A percentile compares a stretch with the other conserved stretches of the same genome.
These are phyloP conservation scores for Parapristionchus giblindavisi DNA, from an alignment of 2,888 invertebrate genomes.

Conservation along the genomic window DNA sequence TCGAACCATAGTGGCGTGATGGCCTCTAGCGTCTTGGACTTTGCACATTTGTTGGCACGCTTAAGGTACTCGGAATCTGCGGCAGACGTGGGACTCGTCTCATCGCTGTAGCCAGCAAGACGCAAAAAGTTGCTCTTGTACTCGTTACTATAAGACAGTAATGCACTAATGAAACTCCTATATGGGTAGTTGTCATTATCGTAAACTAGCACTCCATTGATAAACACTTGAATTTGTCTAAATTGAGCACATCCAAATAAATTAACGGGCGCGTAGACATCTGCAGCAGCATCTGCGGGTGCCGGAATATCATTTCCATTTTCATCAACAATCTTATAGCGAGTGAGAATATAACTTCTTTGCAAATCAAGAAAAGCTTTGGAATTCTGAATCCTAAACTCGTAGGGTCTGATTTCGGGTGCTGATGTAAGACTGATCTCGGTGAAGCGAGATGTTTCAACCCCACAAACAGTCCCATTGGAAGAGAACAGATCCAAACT, in stretches of 20 bases:
- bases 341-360: conserved; percentile 3
- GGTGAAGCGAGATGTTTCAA: conserved; percentile 9
- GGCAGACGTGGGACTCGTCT: neutral
- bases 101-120: neutral
- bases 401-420: conserved; percentile 6
- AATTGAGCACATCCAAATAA: neutral
- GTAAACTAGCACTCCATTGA: neutral
- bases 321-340: conserved; percentile 2
- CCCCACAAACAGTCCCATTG: conserved; percentile 18
- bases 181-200: conserved; percentile 15
- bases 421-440: conserved; percentile 18
- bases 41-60: neutral
- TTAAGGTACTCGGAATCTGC: neutral
- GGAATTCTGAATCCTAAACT: conserved; percentile 18
- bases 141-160: neutral
- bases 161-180: neutral
- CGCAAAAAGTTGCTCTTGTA: conserved; percentile 1
- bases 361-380: conserved; percentile 23
- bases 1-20: conserved; percentile 5
- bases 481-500: conserved; percentile 10
- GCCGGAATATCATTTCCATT: conserved; percentile 4
- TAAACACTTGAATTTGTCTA: neutral
- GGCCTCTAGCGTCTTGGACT: neutral
- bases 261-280: neutral
- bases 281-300: neutral